phyloP scores from a whole-genome alignment of 2,888 invertebrate species.

The Eupithecia exiguata region DNA sequence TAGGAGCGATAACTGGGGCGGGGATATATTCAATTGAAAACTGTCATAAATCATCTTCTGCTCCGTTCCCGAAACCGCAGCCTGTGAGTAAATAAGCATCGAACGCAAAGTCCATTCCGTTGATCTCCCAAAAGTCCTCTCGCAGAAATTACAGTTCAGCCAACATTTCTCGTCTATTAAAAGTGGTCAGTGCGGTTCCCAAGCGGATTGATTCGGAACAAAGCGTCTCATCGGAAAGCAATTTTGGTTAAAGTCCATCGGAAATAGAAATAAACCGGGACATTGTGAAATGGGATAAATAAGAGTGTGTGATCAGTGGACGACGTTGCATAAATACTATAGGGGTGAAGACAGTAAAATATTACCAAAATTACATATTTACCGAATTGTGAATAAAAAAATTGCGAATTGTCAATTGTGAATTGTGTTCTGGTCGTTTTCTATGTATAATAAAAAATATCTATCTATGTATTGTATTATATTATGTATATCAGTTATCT shows the following conservation, averaged over 20 bases:
- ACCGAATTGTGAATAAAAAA: too few relatives aligned
- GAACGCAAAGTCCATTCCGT: not conserved
- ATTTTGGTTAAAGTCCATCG: conserved; percentile 19
- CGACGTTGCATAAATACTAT: not conserved
- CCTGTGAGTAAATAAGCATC: not conserved
- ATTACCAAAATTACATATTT: too few relatives aligned
- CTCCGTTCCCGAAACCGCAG: not conserved
- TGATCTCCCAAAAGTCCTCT: conserved; percentile 1
- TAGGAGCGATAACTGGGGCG: too few relatives aligned
- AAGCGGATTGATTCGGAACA: conserved; percentile 40
- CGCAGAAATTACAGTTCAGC: conserved; percentile 17
- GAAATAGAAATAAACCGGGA: not conserved
- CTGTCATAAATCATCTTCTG: not conserved
- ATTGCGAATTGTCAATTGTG: too few relatives aligned
- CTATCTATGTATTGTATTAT: too few relatives aligned
- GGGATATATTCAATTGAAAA: not conserved
- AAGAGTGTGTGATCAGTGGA: not conserved
- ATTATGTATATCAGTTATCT: too few relatives aligned
- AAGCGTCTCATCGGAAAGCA: conserved; percentile 18
- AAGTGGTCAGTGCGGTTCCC: conserved; percentile 37
- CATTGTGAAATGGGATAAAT: not conserved
- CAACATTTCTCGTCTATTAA: conserved; percentile 36
- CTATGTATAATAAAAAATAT: too few relatives aligned
- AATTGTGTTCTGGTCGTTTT: too few relatives aligned
- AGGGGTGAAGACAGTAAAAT: too few relatives aligned